Evolutionary conservation across 2,113 vertebrate species (phyloP).

Genomic region (Haplochromis vanheusdeni): DNA sequence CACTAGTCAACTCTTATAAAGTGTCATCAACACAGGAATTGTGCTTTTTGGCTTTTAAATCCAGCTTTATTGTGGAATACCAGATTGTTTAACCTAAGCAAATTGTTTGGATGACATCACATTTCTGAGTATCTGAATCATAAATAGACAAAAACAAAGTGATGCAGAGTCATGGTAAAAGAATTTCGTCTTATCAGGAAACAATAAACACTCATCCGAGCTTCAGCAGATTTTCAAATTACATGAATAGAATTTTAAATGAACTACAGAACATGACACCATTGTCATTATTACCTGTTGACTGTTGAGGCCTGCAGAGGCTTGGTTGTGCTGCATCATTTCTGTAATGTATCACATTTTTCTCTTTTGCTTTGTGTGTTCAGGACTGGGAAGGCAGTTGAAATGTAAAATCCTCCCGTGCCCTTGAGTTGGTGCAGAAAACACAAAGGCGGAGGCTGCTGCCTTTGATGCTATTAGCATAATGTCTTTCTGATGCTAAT

Average conservation of each 20-base stretch:
- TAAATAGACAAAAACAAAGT: background rate
- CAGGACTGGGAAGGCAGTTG: background rate
- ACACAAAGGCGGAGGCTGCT: slow-evolving; percentile 35
- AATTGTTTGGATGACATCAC: background rate
- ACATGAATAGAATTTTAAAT: background rate
- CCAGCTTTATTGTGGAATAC: background rate
- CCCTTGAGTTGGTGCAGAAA: slow-evolving; percentile 28
- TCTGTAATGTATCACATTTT: background rate
- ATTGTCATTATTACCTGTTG: background rate
- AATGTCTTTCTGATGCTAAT: slow-evolving; percentile 72
- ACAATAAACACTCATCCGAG: background rate
- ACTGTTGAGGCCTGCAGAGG: background rate
- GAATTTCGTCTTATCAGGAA: background rate
- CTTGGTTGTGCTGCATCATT: background rate
- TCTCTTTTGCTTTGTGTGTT: background rate
- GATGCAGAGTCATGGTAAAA: background rate
- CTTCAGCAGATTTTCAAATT: background rate
- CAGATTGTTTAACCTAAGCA: background rate
- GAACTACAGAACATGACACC: background rate
- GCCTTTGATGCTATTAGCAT: slow-evolving; percentile 61
- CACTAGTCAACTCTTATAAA: background rate
- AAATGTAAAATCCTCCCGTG: slow-evolving; percentile 21
- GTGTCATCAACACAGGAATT: background rate
- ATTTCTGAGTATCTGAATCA: background rate
- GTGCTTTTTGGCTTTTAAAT: background rate